Conservation (phyloP, 2,797 vertebrate genomes). For the Crocidura indochinensis region DNA sequence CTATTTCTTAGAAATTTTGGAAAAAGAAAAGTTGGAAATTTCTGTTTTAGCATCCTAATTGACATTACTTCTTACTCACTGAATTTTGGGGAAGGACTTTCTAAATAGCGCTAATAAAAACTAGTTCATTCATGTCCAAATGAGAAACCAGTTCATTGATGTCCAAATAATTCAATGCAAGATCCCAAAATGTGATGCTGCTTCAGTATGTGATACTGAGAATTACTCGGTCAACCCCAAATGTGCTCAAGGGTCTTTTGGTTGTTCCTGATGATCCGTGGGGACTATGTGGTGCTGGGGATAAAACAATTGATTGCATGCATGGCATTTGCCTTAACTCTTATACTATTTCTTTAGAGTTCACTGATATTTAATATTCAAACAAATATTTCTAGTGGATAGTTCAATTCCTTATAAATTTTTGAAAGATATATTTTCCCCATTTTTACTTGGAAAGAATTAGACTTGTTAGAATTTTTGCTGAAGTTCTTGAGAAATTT, state of each 20-base stretch:
- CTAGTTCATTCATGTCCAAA: conserved; percentile 3
- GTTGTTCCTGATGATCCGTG: no score
- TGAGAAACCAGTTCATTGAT: neutral
- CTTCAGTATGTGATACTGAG: no score
- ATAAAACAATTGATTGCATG: neutral
- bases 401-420: conserved; percentile 29
- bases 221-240: no score
- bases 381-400: no score
- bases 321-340: neutral
- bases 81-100: no score
- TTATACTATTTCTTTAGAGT: no score
- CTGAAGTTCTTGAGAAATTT: neutral
- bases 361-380: no score
- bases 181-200: no score
- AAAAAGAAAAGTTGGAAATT: no score
- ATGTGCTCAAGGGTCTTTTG: no score
- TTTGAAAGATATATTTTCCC: neutral
- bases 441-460: neutral
- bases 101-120: no score
- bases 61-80: neutral
- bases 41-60: neutral
- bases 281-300: no score
- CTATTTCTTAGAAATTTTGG: neutral
- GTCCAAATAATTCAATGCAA: neutral
- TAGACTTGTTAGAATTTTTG: conserved; percentile 17